Conservation (phyloP, 2,113 vertebrate genomes). For the Salvelinus namaycush region DNA sequence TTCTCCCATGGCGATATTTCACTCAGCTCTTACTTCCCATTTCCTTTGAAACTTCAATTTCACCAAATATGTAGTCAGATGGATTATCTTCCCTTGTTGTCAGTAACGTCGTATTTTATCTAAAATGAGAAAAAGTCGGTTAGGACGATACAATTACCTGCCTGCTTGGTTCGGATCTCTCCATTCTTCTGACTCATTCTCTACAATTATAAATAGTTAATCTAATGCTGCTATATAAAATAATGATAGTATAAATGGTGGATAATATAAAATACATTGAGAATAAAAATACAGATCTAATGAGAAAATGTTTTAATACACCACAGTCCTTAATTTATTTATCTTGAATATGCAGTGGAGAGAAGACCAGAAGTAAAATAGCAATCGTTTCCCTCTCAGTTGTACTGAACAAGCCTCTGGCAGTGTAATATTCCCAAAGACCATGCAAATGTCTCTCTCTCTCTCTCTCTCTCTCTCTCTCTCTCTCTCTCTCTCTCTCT, state of each 20-base stretch:
- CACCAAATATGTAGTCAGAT: slow-evolving; percentile 33
- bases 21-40: slow-evolving; percentile 21
- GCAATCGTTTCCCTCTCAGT: slow-evolving; percentile 16
- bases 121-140: slow-evolving; percentile 18
- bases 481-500: background rate
- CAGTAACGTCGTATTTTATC: slow-evolving; percentile 43
- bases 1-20: slow-evolving; percentile 55
- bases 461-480: background rate
- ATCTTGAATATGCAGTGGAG: slow-evolving; percentile 36
- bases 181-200: background rate
- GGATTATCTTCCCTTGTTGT: slow-evolving; percentile 34
- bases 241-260: background rate
- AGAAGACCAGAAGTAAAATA: slow-evolving; percentile 32
- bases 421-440: slow-evolving; percentile 48
- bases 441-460: slow-evolving; percentile 45
- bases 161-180: background rate
- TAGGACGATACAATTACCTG: background rate
- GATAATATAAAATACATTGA: slow-evolving; percentile 24
- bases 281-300: slow-evolving; percentile 39
- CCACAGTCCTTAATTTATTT: slow-evolving; percentile 50
- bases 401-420: slow-evolving; percentile 44
- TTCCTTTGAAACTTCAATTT: slow-evolving; percentile 45
- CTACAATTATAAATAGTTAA: background rate
- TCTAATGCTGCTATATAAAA: background rate
- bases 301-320: slow-evolving; percentile 36